Evolutionary conservation across 2,113 vertebrate species (phyloP), one percentile per base, ranked within the genome.

Genomic region (Boulengeromyrus knoepffleri): DNA sequence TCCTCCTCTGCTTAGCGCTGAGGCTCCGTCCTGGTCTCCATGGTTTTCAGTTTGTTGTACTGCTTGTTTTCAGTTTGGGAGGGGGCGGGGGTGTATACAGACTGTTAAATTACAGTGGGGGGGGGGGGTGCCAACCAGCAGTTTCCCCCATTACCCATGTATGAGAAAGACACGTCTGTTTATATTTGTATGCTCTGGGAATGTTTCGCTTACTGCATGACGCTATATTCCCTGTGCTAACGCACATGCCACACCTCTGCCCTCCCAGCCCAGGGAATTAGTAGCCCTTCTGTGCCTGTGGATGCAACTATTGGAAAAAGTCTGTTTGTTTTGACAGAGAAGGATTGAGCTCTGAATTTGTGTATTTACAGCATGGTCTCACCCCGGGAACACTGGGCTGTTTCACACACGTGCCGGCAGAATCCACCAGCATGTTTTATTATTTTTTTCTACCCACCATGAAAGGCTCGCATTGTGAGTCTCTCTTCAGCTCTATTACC

Each of bases 381-480:
- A 15, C 85, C 50, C 49, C 17, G 2, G 27, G 50, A 87, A 87
- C 85, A 53, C 27, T 53, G 85, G 17, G 12, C 85, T 53, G 85
- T 36, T 87, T 87, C 85, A 87, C 49, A 87, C 85, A 87, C 50
- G 85, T 52, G 49, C 31, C 85, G 50, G 50, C 85, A 87, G 49
- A 50, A 53, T 53, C n/a, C 85, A 21, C 85, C 85, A 3, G n/a
- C 50, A 8, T 39, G 47, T 87, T 87, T 19, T 87, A 24, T 87
- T 85, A 45, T 85, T 85, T 87, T 87, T 87, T 56, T 87, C 74
- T 80, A 80, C 13, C 74, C 74, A 87, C 85, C 85, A 50, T 87
- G 85, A 87, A 87, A 87, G 85, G 85, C 85, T 53, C 0, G 85
- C 85, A 56, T 85, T 87, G 85, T 87, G 31, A n/a, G 49, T 87